These are phyloP conservation scores for Ellobius talpinus DNA, from an alignment of 2,113 vertebrate species.

Conservation along the genomic window DNA sequence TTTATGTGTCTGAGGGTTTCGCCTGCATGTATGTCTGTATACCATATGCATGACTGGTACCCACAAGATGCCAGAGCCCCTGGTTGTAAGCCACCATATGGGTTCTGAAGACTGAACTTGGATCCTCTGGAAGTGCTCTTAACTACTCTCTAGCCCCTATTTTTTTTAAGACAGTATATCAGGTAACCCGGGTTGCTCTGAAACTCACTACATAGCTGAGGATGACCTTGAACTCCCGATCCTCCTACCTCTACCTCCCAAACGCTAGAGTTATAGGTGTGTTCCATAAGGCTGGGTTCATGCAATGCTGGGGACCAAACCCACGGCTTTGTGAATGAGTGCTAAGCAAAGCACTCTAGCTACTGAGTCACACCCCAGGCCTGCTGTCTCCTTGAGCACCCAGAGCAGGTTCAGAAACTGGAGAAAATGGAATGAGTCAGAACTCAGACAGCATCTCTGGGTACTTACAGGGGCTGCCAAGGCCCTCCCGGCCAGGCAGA, in stretches of 20 bases:
- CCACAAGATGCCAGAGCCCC: neutral
- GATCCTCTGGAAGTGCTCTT: too few relatives aligned
- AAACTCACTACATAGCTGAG: neutral
- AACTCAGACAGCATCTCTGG: fast-evolving
- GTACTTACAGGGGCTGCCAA: slow-evolving; percentile 94
- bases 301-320: neutral
- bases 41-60: neutral
- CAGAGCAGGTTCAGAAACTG: neutral
- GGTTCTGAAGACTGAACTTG: neutral
- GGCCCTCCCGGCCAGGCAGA: slow-evolving; percentile 96
- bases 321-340: neutral
- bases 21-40: neutral
- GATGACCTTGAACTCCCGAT: neutral
- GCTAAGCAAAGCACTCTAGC: neutral
- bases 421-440: neutral
- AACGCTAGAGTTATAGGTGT: neutral
- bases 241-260: neutral
- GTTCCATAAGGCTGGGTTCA: neutral
- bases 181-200: neutral
- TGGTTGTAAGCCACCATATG: neutral
- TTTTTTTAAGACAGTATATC: neutral
- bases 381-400: neutral
- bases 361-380: neutral
- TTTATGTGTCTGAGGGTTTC: neutral
- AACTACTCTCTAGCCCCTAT: neutral